phyloP scores from a whole-genome alignment of 2,113 vertebrate species.

The mouse (Mus musculus) region GRCm39 chr8:50721001-50721500 shows the following conservation, averaged over 20 bases:
- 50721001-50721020: rapidly evolving
- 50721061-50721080: neutral
- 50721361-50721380: rapidly evolving
- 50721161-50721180: neutral
- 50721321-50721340: neutral
- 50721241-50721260: neutral
- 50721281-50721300: neutral
- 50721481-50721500: neutral
- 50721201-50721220: neutral
- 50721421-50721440: too few species aligned
- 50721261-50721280: neutral
- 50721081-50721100: neutral
- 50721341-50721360: neutral
- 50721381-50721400: too few species aligned
- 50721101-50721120: neutral
- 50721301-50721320: neutral
- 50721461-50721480: too few species aligned
- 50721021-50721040: neutral
- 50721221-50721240: neutral
- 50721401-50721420: too few species aligned
- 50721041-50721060: neutral
- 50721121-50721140: neutral
- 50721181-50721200: neutral
- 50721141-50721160: neutral
- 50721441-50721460: too few species aligned